Evolutionary conservation across 2,888 invertebrate species (phyloP), one percentile per base, ranked within the genome.

Genomic region (Drosophila planitibia): DNA sequence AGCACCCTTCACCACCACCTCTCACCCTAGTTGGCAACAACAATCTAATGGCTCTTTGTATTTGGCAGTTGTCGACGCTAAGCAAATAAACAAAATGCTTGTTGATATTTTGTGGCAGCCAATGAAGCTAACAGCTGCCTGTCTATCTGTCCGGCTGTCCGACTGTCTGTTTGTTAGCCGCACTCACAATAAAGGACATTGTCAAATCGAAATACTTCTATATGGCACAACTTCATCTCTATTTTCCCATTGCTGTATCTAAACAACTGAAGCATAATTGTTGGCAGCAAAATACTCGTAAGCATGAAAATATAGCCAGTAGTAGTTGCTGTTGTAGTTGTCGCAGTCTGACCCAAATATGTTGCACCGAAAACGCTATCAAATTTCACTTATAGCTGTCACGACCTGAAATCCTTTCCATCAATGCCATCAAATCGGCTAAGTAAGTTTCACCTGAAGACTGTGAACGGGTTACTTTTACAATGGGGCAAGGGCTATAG

Each of bases 61-160:
- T 81, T 78, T 73, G 79, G 80, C 61, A 74, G 88, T 85, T 82
- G 79, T 73, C 74, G 74, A 74, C 72, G 85, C 78, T 91, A 80
- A 78, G 90, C 90, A 87, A 87, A 87, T 91, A 87, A 87, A 87
- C 87, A 87, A 88, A 91, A 89, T 88, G 81, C 89, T 86, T 86
- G 90, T 86, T 91, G 90, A 85, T 91, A 85, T 86, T 86, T 90
- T 89, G 89, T 85, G 91, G 91, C 88, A 85, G 91, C 90, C 91
- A 91, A 90, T 90, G 91, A 91, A 91, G 90, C 91, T 88, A 91
- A 82, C 91, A 90, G 82, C 82, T 81, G 83, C 67, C 72, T 35
- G 44, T 64, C 65, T 70, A 60, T 63, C 67, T 14, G 35, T 25
- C 52, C 14, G 33, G 28, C 25, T 30, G 33, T 41, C 54, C 14